These are phyloP conservation scores for Pomacea canaliculata DNA, from an alignment of 2,888 invertebrate genomes.

Conservation along the genomic window DNA sequence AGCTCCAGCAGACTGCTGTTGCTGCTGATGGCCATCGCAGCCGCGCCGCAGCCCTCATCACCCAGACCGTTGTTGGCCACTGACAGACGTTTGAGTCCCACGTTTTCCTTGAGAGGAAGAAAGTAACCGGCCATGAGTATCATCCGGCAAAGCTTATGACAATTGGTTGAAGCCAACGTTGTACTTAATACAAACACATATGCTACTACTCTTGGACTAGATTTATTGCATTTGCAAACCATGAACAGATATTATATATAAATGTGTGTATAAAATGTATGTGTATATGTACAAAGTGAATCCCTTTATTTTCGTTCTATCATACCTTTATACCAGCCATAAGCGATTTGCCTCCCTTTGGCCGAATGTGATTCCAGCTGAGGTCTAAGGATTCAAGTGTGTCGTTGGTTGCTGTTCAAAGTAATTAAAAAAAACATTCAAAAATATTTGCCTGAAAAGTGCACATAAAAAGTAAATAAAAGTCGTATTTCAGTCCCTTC, in stretches of 20 bases:
- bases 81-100: slow-evolving; percentile 48
- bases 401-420: slow-evolving; percentile 45
- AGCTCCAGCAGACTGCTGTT: slow-evolving; percentile 50
- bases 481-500: not conserved
- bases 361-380: slow-evolving; percentile 58
- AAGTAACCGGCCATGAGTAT: too few relatives aligned
- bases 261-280: too few relatives aligned
- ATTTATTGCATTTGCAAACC: too few relatives aligned
- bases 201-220: not conserved
- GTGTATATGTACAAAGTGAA: too few relatives aligned
- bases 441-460: not conserved
- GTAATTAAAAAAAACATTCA: not conserved
- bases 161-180: too few relatives aligned
- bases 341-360: slow-evolving; percentile 45
- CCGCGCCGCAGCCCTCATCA: slow-evolving; percentile 43
- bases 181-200: not conserved
- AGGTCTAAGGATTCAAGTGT: slow-evolving; percentile 50
- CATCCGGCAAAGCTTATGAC: too few relatives aligned
- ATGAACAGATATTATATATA: too few relatives aligned
- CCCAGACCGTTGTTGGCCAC: slow-evolving; percentile 58
- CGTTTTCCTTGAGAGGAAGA: slow-evolving; percentile 48
- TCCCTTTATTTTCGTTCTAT: too few relatives aligned
- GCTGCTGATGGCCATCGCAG: slow-evolving; percentile 45
- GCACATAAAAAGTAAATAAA: not conserved
- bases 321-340: slow-evolving; percentile 50